Base-by-base conservation (phyloP, 2,888 invertebrate genomes). In the Fragum whitleyi region DNA sequence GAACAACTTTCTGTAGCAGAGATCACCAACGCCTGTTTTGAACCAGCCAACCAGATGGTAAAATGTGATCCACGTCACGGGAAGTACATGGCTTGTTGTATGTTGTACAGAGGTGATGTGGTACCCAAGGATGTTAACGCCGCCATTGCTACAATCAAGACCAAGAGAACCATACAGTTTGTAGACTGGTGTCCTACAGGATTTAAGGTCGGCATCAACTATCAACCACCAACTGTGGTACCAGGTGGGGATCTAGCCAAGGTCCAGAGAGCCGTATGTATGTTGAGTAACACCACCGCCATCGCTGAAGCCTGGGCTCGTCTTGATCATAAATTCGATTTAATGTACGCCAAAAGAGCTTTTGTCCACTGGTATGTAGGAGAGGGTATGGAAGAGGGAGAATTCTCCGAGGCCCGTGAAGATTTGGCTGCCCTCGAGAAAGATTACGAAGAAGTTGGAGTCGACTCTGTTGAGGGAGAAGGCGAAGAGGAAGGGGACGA, bases 251-350 rank as follows among this genome's bases (percentile, higher is more conserved):
- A 93, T 81, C 86, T 89, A 83, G 91, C 89, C 86, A 90, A 68
- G 83, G 91, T 89, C 65, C 89, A 88, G 96, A 97, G 95, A 97
- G 89, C 90, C 42, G 96, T 97, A 2, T 96, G 96, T 76, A 97
- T 97, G 96, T 95, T 97, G 68, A 96, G 97, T 92, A 98, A 98
- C 94, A 98, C 98, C 19, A 98, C 97, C 19, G 97, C 97, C 88
- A 97, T 97, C 91, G 96, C 96, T n/a, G 96, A 97, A 91, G 97
- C 97, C 70, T 97, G 97, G 96, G 96, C 96, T 78, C 95, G 96
- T 71, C 94, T 98, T 72, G 88, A 88, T 68, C 88, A 89, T 77
- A 91, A 91, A 81, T 90, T 90, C 70, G 89, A 90, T 74, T 78
- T 88, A 76, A 88, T 88, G 88, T 87, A 88, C 62, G 86, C 88